phyloP scores from a whole-genome alignment of 2,797 vertebrate genomes.

The Myotis vivesi region DNA sequence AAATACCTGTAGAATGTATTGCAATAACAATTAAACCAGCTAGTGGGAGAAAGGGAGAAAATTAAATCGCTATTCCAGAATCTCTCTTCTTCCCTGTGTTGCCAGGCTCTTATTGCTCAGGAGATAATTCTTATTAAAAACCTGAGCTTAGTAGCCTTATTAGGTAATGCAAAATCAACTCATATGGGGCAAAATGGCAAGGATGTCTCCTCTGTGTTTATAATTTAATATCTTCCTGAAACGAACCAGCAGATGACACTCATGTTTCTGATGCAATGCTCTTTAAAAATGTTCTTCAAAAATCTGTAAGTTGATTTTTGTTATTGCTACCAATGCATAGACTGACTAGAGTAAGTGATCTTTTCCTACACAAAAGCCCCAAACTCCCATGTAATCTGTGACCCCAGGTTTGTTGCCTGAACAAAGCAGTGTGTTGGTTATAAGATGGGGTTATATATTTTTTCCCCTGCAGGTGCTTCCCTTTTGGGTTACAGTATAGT shows the following conservation, averaged over 20 bases:
- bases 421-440: background rate
- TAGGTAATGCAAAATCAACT: background rate
- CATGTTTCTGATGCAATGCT: background rate
- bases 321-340: background rate
- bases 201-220: background rate
- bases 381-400: background rate
- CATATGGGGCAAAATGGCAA: background rate
- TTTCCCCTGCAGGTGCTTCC: background rate
- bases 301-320: background rate
- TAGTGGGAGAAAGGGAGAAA: background rate
- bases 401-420: background rate
- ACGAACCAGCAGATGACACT: background rate
- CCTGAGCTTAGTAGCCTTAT: background rate
- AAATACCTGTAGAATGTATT: background rate
- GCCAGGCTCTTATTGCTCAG: background rate
- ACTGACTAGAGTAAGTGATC: background rate
- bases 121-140: background rate
- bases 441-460: background rate
- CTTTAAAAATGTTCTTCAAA: background rate
- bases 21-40: constrained; percentile 8
- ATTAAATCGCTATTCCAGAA: background rate
- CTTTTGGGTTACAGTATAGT: background rate
- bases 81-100: background rate
- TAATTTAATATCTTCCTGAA: background rate
- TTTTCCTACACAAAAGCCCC: background rate